Evolutionary conservation across 2,888 invertebrate genomes (phyloP), one percentile per base, ranked within the genome.

Genomic region (Pharmacophagus antenor): DNA sequence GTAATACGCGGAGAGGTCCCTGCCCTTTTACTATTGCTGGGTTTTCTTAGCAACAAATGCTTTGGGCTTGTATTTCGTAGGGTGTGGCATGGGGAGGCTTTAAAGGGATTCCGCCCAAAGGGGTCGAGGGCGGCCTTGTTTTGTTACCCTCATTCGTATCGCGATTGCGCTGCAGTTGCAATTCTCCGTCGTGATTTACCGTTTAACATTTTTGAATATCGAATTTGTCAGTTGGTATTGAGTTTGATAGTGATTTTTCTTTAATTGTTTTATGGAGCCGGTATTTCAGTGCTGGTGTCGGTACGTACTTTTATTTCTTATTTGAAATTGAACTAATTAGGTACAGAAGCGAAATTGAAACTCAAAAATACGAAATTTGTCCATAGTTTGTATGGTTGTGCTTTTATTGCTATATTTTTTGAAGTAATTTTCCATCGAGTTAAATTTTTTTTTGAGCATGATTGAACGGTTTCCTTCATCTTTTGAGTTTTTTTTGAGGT

Each of bases 41-140:
- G 67, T 68, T 68, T 67, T 73, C 73, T 72, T 72, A 64, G 71
- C 69, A 71, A 77, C 73, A 73, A 73, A 72, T 70, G 66, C 66
- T 69, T 68, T 66, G 64, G 62, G 63, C 62, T 67, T 63, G 57
- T 50, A 59, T 68, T 69, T 59, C 65, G 67, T 65, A 67, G 75
- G 72, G 71, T 65, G 74, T 68, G 71, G 67, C 67, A 58, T 64
- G 63, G 71, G 70, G 73, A 74, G 75, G 70, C 70, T 72, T 68
- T 65, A 63, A 62, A 72, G 73, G 72, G 71, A 66, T 64, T 68
- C 70, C 73, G 71, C 73, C 74, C 74, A 65, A 68, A 70, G 70
- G 66, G 68, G 66, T 65, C 65, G 64, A 74, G 68, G 69, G 71
- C 68, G 69, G 67, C 60, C 61, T 59, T 59, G 65, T 71, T 67